Base-by-base conservation (phyloP, 2,888 invertebrate genomes). In the Trachelus troglodyta region DNA sequence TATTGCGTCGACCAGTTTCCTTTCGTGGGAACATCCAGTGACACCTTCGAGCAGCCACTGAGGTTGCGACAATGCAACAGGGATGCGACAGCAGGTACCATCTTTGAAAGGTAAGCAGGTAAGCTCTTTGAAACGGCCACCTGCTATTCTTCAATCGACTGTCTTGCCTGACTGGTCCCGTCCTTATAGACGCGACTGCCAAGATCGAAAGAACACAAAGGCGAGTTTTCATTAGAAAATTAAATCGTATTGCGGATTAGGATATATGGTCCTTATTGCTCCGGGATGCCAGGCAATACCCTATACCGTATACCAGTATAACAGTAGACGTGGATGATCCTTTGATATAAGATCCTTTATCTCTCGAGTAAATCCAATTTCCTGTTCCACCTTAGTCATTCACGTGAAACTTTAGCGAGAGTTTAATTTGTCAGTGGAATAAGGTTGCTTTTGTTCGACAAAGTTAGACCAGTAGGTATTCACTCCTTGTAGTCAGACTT, bases 211-310 rank as follows among this genome's bases (percentile, higher is more conserved):
- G 76, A 11, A 33, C 80, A 80, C 81, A 83, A 81, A 81, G 78
- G 74, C 78, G 69, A 40, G 75, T 79, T 81, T 80, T 81, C 81
- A 79, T 77, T 82, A 79, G 75, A 78, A 75, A 79, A 80, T 75
- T 74, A 74, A 76, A 76, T 78, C 81, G 76, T 56, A 78, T 73
- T 78, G 73, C 31, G 85, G 83, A 84, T 85, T 85, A 85, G 82
- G 77, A 71, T 34, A 30, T 31, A 23, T 71, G 71, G 71, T 3
- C 9, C 2, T 15, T 23, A 56, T 56, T 56, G 56, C 56, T 56
- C 23, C 23, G 56, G 56, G 56, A 56, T 56, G 56, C 9, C 56
- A 56, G 23, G 1, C 23, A 40, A 9, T 56, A 9, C 9, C 9
- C 23, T 56, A 1, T 23, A 56, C 15, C 2, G 11, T 35, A 0